Evolutionary conservation across 92 coral and sea anemone species (phyloP), one percentile per base, ranked within the genome.

Genomic region (Pocillopora grandis): DNA sequence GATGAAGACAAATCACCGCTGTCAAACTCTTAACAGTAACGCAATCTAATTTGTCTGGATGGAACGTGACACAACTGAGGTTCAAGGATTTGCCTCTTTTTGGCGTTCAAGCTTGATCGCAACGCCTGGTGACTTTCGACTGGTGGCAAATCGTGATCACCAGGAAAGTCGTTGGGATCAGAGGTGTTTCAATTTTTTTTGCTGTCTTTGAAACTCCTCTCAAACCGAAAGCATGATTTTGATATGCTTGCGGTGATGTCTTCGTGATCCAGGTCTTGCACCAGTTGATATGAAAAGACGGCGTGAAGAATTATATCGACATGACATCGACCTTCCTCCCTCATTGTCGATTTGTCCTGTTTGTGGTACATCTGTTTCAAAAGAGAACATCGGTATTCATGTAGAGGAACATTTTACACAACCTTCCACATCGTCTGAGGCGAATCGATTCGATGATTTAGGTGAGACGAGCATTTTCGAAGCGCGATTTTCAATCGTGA

Each of bases 331-430:
- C 57, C 89, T 89, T 58, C 89, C 95, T 72, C 94, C 95, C 12
- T 90, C 98, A 1, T 73, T 91, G 73, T 94, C 98, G 49, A 94
- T 92, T 59, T 96, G 99, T 55, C 99, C 99, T 1, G 98, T 96
- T 19, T 96, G 99, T 70, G 98, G 98, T 18, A 82, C 95, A 81
- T 90, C 94, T 5, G 94, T 96, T 21, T 78, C 90, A 31, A 92
- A 91, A 71, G 96, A 96, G 57, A 87, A 90, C 77, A 90, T 96
- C 16, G 94, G 88, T 10, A 73, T 92, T 21, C 99, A 96, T 75
- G 96, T 96, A 1, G 98, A 96, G 72, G 92, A 90, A 12, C 99
- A 96, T 80, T 96, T 96, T 76, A 89, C 88, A 21, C 93, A 94
- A 71, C 88, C 94, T n/a, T 88, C 94, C 60, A 88, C 94, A n/a